phyloP scores from a whole-genome alignment of 2,797 vertebrate genomes.

The Denticeps clupeoides region DNA sequence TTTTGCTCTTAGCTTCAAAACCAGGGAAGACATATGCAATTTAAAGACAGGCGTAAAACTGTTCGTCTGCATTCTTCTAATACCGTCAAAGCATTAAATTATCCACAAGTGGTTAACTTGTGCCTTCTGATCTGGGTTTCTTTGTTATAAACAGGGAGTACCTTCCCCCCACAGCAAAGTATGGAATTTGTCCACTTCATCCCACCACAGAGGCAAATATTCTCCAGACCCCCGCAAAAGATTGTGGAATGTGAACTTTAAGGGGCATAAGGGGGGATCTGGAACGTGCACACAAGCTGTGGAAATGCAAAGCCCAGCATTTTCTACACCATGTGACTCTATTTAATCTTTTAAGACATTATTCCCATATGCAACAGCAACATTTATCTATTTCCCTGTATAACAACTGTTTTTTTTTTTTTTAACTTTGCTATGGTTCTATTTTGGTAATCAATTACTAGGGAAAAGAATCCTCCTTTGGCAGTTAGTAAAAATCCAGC shows the following conservation, averaged over 20 bases:
- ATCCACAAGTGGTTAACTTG: background rate
- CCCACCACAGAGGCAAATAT: constrained; percentile 1
- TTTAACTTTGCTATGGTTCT: background rate
- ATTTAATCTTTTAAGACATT: background rate
- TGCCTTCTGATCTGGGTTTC: background rate
- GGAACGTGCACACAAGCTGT: background rate
- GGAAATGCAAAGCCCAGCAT: constrained; percentile 2
- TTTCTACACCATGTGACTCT: background rate
- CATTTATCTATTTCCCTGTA: background rate
- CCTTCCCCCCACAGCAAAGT: background rate
- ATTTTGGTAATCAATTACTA: background rate
- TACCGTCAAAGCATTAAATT: background rate
- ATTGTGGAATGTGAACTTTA: constrained; percentile 11
- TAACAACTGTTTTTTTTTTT: background rate
- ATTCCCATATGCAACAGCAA: background rate
- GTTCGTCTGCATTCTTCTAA: no score
- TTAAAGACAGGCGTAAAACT: no score
- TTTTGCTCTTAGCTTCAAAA: no score
- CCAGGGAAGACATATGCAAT: no score
- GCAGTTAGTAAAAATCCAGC: constrained; percentile 24
- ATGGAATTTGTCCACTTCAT: background rate
- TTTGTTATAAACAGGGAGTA: background rate
- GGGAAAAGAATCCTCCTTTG: constrained; percentile 8
- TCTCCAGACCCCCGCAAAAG: constrained; percentile 1
- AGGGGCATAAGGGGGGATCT: background rate